Evolutionary conservation across 2,113 vertebrate genomes (phyloP), one percentile per base, ranked within the genome.

Genomic region (Aramus guarauna): DNA sequence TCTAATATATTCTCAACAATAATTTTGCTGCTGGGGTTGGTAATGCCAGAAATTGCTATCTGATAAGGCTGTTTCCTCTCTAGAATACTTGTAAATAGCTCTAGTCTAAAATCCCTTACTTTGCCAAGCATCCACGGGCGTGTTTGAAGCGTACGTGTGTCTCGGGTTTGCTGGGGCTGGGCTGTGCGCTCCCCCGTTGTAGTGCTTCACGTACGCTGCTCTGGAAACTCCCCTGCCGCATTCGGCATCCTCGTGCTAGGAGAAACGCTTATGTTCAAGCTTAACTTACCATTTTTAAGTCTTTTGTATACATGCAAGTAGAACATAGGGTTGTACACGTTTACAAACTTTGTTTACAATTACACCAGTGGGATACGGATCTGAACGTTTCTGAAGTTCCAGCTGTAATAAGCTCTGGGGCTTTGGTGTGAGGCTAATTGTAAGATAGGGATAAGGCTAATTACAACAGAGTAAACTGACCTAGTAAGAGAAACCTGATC

Each of bases 391-490:
- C 17, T 41, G 29, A 32, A 66, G 29, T 84, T 67, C 53, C 20
- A 43, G 32, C 19, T 9, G 1, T 69, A 66, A 62, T 83, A 82
- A 92, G 36, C 32, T 90, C 72, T 56, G 72, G 72, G 55, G 34
- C 66, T 94, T 91, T 94, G 16, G 36, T 91, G 68, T 75, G 36
- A 64, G 37, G 39, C 39, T 94, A 93, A 89, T 78, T 72, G 48
- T 78, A 75, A 92, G 39, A 85, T 5, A 50, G 88, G 62, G 86
- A 84, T 92, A 81, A 90, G n/a, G 69, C 60, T 96, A 96, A 95
- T 97, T 94, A 86, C 88, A 89, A 43, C 47, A 94, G 73, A 50
- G 86, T 92, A 92, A 96, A 93, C 81, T 96, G 84, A 90, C 66
- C 81, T 81, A 52, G 55, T 74, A 77, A 78, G 60, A 78, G 83